phyloP scores from a whole-genome alignment of 2,888 invertebrate genomes.

The Lasioglossum malachurum region DNA sequence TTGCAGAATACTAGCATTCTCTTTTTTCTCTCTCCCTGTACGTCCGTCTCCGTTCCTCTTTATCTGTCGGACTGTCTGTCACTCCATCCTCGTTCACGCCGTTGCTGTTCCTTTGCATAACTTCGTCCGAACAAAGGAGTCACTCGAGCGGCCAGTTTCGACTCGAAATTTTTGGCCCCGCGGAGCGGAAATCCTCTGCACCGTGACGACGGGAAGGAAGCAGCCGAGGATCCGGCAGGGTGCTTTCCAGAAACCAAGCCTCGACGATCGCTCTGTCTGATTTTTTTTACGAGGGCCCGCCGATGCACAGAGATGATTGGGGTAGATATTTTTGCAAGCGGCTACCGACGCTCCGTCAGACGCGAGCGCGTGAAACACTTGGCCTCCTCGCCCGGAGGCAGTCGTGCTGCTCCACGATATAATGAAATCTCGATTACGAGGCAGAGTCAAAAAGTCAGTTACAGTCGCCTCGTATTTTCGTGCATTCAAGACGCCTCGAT shows the following conservation, averaged over 20 bases:
- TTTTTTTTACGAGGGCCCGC: slow-evolving; percentile 28
- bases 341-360: slow-evolving; percentile 23
- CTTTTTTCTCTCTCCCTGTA: slow-evolving; percentile 4
- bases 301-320: slow-evolving; percentile 20
- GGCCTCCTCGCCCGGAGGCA: not conserved
- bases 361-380: slow-evolving; percentile 14
- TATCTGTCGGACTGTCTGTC: slow-evolving; percentile 3
- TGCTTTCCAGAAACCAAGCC: slow-evolving; percentile 40
- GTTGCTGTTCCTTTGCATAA: slow-evolving; percentile 59
- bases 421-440: not conserved
- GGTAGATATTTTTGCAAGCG: slow-evolving; percentile 23
- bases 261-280: slow-evolving; percentile 41
- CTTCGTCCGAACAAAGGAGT: slow-evolving; percentile 67
- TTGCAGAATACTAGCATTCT: not conserved
- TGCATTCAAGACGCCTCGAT: not conserved
- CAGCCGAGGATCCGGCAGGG: slow-evolving; percentile 24
- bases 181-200: slow-evolving; percentile 50
- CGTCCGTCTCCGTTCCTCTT: not conserved
- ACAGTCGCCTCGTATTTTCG: not conserved
- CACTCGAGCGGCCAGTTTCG: slow-evolving; percentile 63
- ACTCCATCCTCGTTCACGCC: slow-evolving; percentile 9
- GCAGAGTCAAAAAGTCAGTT: not conserved
- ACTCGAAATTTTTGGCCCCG: slow-evolving; percentile 61
- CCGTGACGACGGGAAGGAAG: slow-evolving; percentile 50
- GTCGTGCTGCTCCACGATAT: not conserved